Percentiles rank a stretch among this genome's conserved stretches.
These are phyloP conservation scores for Asobara japonica DNA, from an alignment of 1,140 invertebrate species.

Conservation along the genomic window DNA sequence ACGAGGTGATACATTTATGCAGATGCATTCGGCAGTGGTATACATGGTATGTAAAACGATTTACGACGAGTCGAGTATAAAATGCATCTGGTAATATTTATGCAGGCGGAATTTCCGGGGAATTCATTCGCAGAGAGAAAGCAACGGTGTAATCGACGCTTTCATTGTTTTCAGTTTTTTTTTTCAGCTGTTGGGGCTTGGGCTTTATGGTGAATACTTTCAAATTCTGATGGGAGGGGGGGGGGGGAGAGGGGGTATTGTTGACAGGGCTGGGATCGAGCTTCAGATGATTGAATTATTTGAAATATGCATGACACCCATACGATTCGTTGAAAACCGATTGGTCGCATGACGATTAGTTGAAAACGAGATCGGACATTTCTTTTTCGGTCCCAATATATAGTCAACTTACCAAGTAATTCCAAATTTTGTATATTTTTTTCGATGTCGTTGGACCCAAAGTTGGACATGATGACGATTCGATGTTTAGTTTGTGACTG, in stretches of 20 bases:
- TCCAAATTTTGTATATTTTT: too few species aligned
- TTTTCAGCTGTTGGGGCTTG: neutral
- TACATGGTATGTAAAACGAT: constrained; percentile 21
- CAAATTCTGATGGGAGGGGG: too few species aligned
- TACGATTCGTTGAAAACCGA: too few species aligned
- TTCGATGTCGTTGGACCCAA: too few species aligned
- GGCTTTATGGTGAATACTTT: neutral
- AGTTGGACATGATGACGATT: too few species aligned
- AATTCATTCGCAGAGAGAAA: constrained; percentile 15
- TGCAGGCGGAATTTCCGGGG: constrained; percentile 22
- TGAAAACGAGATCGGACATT: too few species aligned
- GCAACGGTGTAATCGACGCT: constrained; percentile 6
- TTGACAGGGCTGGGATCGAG: too few species aligned
- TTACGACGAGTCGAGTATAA: constrained; percentile 20
- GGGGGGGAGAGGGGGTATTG: too few species aligned
- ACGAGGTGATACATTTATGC: constrained; percentile 17
- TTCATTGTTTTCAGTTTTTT: neutral
- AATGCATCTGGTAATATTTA: constrained; percentile 17
- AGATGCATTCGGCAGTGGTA: constrained; percentile 20
- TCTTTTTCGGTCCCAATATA: too few species aligned
- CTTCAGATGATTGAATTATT: neutral
- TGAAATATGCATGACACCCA: neutral
- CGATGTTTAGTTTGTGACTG: too few species aligned
- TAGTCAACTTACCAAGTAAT: too few species aligned
- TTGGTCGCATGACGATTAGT: too few species aligned